Conservation (phyloP, 2,113 vertebrate genomes). For the Nothobranchius furzeri region DNA sequence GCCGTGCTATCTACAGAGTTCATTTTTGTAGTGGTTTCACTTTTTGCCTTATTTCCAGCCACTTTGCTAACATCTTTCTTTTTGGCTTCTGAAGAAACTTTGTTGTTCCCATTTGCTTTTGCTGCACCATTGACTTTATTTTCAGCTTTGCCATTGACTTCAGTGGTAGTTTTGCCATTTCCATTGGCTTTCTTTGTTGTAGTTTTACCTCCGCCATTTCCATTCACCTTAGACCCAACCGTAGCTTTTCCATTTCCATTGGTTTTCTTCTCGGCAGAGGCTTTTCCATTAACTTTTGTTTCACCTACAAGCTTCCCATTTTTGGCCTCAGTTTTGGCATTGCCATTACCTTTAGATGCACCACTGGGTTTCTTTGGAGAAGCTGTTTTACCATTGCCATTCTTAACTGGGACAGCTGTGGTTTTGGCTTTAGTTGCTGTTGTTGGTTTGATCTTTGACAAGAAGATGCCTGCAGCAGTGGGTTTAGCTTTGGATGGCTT, state of each 20-base stretch:
- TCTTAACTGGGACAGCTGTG: constrained; percentile 43
- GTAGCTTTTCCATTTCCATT: constrained; percentile 55
- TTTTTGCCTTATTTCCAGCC: constrained; percentile 41
- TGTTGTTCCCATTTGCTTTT: constrained; percentile 63
- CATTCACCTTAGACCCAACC: constrained; percentile 47
- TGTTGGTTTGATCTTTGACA: constrained; percentile 74
- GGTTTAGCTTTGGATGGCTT: constrained; percentile 70
- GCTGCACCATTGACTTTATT: constrained; percentile 61
- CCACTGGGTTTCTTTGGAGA: constrained; percentile 58
- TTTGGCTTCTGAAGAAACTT: constrained; percentile 46
- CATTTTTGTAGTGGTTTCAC: constrained; percentile 63
- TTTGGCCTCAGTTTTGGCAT: constrained; percentile 39
- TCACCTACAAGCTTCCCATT: constrained; percentile 64
- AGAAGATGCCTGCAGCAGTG: constrained; percentile 50
- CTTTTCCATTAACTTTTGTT: constrained; percentile 55
- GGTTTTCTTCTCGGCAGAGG: constrained; percentile 49
- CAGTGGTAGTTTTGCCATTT: constrained; percentile 42
- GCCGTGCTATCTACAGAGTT: constrained; percentile 46
- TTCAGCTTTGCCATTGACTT: constrained; percentile 14
- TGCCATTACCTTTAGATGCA: constrained; percentile 44
- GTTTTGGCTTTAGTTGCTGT: constrained; percentile 61
- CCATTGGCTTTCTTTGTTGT: constrained; percentile 52
- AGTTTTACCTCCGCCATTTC: constrained; percentile 19
- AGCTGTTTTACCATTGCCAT: constrained; percentile 50
- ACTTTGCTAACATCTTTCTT: constrained; percentile 53